Conservation (phyloP, 2,797 vertebrate species). For the Poeciliopsis presidionis region DNA sequence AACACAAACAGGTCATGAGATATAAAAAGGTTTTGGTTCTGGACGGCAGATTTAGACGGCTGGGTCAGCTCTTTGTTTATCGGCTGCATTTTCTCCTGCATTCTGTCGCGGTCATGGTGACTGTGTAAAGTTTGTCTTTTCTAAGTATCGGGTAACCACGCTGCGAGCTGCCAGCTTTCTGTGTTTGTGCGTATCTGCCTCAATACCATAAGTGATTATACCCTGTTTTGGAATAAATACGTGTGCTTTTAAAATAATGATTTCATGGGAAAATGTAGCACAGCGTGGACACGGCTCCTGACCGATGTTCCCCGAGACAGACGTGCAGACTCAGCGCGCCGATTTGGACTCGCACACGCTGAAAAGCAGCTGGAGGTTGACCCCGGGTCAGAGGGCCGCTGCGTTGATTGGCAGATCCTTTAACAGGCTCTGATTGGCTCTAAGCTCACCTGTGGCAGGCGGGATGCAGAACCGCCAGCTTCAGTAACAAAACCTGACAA, state of each 20-base stretch:
- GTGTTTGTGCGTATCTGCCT: constrained; percentile 36
- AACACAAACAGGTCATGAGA: constrained; percentile 18
- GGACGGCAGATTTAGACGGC: constrained; percentile 34
- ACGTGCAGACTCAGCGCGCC: constrained; percentile 53
- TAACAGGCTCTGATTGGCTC: constrained; percentile 77
- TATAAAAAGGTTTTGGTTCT: constrained; percentile 43
- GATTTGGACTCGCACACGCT: constrained; percentile 33
- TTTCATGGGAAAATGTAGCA: constrained; percentile 45
- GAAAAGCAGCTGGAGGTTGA: constrained; percentile 60
- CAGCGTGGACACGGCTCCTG: constrained; percentile 50
- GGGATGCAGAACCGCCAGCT: constrained; percentile 27
- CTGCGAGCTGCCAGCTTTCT: constrained; percentile 58
- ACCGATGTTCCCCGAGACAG: constrained; percentile 58
- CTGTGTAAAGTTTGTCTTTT: constrained; percentile 81
- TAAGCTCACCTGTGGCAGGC: constrained; percentile 77
- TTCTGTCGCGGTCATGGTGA: constrained; percentile 76
- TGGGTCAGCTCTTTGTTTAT: constrained; percentile 62
- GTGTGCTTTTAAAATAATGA: constrained; percentile 36
- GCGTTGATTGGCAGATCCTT: constrained; percentile 73
- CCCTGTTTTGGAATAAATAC: constrained; percentile 37
- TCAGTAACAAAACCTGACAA: constrained; percentile 41
- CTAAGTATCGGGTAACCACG: constrained; percentile 74
- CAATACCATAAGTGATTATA: constrained; percentile 30
- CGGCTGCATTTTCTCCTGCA: constrained; percentile 64
- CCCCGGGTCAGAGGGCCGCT: constrained; percentile 50